A percentile compares a stretch with the other conserved stretches of the same genome.
Conservation (phyloP, 2,113 vertebrate genomes). For the Lichenostomus cassidix region DNA sequence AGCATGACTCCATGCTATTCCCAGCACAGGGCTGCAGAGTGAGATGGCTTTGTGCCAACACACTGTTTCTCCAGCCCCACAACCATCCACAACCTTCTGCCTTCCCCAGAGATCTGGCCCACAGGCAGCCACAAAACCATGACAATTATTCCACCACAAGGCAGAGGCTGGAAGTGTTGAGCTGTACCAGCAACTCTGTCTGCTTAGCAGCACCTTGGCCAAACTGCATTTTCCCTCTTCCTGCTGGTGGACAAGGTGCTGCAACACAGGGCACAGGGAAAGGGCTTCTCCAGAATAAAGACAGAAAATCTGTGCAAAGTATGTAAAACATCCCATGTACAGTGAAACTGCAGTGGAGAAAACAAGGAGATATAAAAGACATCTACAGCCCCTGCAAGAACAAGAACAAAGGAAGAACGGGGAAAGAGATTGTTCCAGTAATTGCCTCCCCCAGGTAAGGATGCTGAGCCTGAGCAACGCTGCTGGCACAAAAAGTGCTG, state of each 20-base stretch:
- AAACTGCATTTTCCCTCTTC: not conserved
- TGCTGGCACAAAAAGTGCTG: slow-evolving; percentile 5
- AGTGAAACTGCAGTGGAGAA: not conserved
- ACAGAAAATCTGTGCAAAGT: not conserved
- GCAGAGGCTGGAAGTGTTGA: not conserved
- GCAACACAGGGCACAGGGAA: accelerated
- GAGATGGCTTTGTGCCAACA: not conserved
- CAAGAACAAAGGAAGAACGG: slow-evolving; percentile 37
- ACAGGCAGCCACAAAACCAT: not conserved
- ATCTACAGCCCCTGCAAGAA: slow-evolving; percentile 51
- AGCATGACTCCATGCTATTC: accelerated
- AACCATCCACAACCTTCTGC: not conserved
- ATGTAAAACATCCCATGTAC: not conserved
- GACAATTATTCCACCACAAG: not conserved
- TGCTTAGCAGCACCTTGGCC: not conserved
- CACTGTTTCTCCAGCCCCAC: not conserved
- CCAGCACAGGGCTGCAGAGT: not conserved
- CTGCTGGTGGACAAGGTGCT: not conserved
- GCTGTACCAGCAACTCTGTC: not conserved
- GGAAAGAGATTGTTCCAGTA: slow-evolving; percentile 58
- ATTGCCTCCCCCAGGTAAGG: slow-evolving; percentile 66
- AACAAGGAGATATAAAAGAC: slow-evolving; percentile 23
- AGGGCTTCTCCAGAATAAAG: not conserved
- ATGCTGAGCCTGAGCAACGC: not conserved
- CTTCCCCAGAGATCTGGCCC: not conserved